Base-by-base conservation (phyloP, 2,888 invertebrate genomes). In the Drosophila prolongata region DNA sequence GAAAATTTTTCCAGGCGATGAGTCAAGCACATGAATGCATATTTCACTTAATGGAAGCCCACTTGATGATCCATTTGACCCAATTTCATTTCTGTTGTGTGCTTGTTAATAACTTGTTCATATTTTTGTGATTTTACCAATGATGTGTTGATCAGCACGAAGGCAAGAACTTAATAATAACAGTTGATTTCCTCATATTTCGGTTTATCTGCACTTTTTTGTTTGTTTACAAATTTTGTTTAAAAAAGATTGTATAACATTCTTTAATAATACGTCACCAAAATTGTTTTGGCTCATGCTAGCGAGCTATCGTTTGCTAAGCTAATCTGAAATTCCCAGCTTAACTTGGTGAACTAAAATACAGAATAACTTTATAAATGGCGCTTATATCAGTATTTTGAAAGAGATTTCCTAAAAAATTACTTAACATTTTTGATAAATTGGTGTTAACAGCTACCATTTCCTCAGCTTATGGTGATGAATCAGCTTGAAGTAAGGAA, bases 41-140 rank as follows among this genome's bases (percentile, higher is more conserved):
- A 58, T 60, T 53, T 66, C 24, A 74, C 55, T 61, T 71, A 75
- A 84, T 75, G 68, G 61, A 66, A 38, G 62, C 55, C 14, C 14
- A 30, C 57, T 75, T 76, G 54, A 76, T 80, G 68, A 73, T 70
- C 46, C 53, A 65, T 56, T 77, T 85, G 88, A 87, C 79, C 73
- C 70, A 75, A 70, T 84, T 74, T 24, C 37, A 9, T 11, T 43
- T n/a, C 46, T 34, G 14, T 27, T 58, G 59, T 66, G 60, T 66
- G 69, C 70, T 70, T 73, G 55, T 80, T 70, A 73, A 87, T 74
- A 58, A 57, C 59, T 54, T 79, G 35, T 62, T 44, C 38, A 52
- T 59, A 67, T 59, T 70, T 13, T 42, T 50, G 13, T 43, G 35
- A 64, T 43, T 50, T 43, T 44, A 19, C 8, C 16, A 27, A 34